Percentiles rank a stretch among this genome's conserved stretches.
These are phyloP conservation scores for Sakesphorus luctuosus DNA, from an alignment of 2,113 vertebrate genomes.

Conservation along the genomic window DNA sequence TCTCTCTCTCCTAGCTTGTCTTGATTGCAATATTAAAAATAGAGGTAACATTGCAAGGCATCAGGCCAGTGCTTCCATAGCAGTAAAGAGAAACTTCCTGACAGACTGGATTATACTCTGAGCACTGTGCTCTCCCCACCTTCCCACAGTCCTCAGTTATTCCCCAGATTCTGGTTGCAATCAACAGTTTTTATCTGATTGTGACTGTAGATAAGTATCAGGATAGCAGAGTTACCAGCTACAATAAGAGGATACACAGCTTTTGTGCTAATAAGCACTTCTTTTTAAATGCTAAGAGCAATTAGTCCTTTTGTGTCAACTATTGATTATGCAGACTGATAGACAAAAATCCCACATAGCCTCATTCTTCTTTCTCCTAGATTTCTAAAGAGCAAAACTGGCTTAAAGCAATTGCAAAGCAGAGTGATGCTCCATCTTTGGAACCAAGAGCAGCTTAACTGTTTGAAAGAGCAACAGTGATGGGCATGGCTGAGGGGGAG, in stretches of 20 bases:
- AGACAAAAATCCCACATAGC: conserved; percentile 9
- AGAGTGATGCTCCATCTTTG: not conserved
- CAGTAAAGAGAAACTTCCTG: not conserved
- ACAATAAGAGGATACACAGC: conserved; percentile 55
- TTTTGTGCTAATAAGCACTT: conserved; percentile 59
- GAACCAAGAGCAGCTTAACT: not conserved
- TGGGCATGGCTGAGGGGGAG: not conserved
- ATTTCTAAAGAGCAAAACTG: conserved; percentile 38
- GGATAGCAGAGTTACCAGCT: conserved; percentile 11
- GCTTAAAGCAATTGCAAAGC: not conserved
- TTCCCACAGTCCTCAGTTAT: not conserved
- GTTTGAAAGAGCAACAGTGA: not conserved
- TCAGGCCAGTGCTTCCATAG: not conserved
- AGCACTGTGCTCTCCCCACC: not conserved
- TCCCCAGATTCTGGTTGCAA: not conserved
- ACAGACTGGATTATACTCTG: not conserved
- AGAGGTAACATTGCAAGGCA: not conserved
- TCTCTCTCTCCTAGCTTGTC: not conserved
- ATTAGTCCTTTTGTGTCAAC: conserved; percentile 65
- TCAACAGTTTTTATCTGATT: conserved; percentile 11
- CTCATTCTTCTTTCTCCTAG: conserved; percentile 35
- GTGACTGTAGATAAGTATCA: conserved; percentile 8
- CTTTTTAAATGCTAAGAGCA: conserved; percentile 64
- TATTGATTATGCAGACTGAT: conserved; percentile 65
- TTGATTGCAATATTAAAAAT: not conserved